Percentiles rank a stretch among this genome's conserved stretches.
Evolutionary conservation across 92 coral and sea anemone genomes (phyloP).

Genomic region (Montipora capitata): DNA sequence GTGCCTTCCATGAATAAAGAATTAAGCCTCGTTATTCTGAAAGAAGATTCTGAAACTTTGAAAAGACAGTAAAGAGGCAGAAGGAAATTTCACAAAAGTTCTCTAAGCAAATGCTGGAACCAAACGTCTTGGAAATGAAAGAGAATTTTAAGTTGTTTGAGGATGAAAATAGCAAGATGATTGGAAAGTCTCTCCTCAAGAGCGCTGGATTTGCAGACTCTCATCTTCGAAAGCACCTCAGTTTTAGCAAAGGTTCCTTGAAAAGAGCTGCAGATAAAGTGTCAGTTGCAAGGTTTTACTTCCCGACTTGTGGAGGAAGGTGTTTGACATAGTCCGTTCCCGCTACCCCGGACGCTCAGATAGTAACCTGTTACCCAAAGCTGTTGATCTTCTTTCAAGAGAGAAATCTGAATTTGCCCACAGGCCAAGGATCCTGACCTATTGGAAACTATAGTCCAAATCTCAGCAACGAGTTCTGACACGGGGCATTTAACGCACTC

Average conservation of each 20-base stretch:
- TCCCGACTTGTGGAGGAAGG: slow-evolving; percentile 17
- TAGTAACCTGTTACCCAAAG: slow-evolving; percentile 2
- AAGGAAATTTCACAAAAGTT: neutral
- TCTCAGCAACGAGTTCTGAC: slow-evolving; percentile 41
- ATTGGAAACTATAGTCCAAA: slow-evolving; percentile 34
- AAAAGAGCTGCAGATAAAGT: slow-evolving; percentile 13
- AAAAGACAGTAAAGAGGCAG: neutral
- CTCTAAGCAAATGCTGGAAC: slow-evolving; percentile 9
- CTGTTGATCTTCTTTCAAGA: neutral
- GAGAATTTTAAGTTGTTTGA: neutral
- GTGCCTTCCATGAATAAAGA: neutral
- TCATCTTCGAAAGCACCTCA: slow-evolving; percentile 16
- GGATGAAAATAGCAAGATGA: slow-evolving; percentile 13
- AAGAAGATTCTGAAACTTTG: slow-evolving; percentile 26
- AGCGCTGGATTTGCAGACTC: slow-evolving; percentile 34
- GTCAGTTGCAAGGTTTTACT: slow-evolving; percentile 2
- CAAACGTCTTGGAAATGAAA: slow-evolving; percentile 27
- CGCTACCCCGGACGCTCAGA: neutral
- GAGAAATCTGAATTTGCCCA: slow-evolving; percentile 29
- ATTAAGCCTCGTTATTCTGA: slow-evolving; percentile 26
- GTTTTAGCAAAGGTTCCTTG: slow-evolving; percentile 10
- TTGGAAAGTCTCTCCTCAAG: slow-evolving; percentile 22
- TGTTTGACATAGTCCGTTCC: slow-evolving; percentile 10
- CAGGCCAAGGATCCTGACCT: slow-evolving; percentile 18
- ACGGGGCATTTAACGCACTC: slow-evolving; percentile 21